phyloP scores from a whole-genome alignment of 2,797 vertebrate genomes.

The Bovichtus diacanthus region DNA sequence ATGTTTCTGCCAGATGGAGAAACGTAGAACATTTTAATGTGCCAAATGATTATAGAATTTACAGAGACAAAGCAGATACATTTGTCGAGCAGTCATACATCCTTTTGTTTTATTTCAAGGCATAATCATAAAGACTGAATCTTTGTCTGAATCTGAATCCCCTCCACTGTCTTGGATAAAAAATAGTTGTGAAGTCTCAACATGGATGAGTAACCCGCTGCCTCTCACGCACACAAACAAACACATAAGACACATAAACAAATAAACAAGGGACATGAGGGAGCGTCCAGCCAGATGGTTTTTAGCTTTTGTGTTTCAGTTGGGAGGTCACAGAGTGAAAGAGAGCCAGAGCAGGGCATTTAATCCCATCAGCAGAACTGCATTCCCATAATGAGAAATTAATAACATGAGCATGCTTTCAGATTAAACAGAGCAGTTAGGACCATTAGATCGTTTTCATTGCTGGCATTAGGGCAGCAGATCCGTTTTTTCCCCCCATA shows the following conservation, averaged over 20 bases:
- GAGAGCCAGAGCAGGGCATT: constrained; percentile 72
- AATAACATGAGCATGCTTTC: constrained; percentile 87
- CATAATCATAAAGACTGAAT: constrained; percentile 22
- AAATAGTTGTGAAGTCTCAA: constrained; percentile 43
- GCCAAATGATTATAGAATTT: constrained; percentile 15
- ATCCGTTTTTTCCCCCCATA: constrained; percentile 76
- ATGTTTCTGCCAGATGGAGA: constrained; percentile 12
- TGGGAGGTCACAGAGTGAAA: constrained; percentile 75
- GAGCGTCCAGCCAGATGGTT: constrained; percentile 79
- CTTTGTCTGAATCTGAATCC: constrained; percentile 7
- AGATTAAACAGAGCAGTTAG: constrained; percentile 88
- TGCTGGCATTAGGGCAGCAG: constrained; percentile 84
- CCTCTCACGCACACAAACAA: constrained; percentile 30
- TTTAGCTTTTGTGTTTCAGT: constrained; percentile 70
- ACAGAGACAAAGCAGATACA: neutral
- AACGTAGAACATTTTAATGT: constrained; percentile 9
- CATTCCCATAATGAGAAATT: constrained; percentile 89
- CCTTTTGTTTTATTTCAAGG: constrained; percentile 24
- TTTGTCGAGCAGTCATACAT: constrained; percentile 1
- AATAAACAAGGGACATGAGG: constrained; percentile 71
- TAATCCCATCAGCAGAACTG: constrained; percentile 87
- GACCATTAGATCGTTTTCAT: constrained; percentile 89
- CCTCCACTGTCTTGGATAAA: constrained; percentile 1
- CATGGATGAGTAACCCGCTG: constrained; percentile 43
- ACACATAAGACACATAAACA: constrained; percentile 62